Percentiles rank a stretch among this genome's conserved stretches.
Conservation (phyloP, 53 echinoderm and acorn worm genomes). For the Luidia sarsii region DNA sequence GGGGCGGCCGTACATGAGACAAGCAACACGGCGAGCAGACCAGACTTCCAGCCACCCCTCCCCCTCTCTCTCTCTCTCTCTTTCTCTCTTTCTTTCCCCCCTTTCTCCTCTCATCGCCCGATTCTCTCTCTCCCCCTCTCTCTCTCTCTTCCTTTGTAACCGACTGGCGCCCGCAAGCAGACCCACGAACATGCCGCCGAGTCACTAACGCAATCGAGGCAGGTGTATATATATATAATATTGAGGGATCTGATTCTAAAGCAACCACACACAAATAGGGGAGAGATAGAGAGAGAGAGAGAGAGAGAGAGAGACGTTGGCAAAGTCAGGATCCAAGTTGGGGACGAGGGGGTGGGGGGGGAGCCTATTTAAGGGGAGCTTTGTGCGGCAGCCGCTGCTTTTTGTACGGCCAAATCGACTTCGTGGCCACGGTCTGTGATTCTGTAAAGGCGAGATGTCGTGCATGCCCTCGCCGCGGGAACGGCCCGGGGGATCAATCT, state of each 20-base stretch:
- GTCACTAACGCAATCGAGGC: conserved; percentile 13
- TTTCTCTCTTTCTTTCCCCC: too few species aligned
- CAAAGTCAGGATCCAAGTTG: conserved; percentile 21
- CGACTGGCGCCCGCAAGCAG: conserved; percentile 28
- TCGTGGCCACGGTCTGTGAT: conserved; percentile 51
- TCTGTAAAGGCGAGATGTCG: conserved; percentile 29
- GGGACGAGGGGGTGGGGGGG: conserved; percentile 30
- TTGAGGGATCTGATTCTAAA: conserved; percentile 24
- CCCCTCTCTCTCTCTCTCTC: too few species aligned
- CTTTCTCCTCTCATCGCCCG: too few species aligned
- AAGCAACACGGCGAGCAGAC: too few species aligned
- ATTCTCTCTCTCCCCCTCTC: too few species aligned
- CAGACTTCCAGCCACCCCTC: too few species aligned
- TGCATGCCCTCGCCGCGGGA: conserved; percentile 53
- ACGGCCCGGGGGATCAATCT: conserved; percentile 37
- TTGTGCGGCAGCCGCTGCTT: conserved; percentile 34
- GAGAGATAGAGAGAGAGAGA: too few species aligned
- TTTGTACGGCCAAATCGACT: conserved; percentile 48
- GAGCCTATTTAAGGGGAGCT: conserved; percentile 49
- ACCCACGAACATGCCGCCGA: not conserved
- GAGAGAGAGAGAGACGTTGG: too few species aligned
- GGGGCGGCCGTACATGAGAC: too few species aligned
- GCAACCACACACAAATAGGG: too few species aligned
- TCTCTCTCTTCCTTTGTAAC: conserved; percentile 49
- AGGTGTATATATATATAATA: conserved; percentile 45